Evolutionary conservation across 2,888 invertebrate species (phyloP), one percentile per base, ranked within the genome.

Genomic region (Athalia circularis): DNA sequence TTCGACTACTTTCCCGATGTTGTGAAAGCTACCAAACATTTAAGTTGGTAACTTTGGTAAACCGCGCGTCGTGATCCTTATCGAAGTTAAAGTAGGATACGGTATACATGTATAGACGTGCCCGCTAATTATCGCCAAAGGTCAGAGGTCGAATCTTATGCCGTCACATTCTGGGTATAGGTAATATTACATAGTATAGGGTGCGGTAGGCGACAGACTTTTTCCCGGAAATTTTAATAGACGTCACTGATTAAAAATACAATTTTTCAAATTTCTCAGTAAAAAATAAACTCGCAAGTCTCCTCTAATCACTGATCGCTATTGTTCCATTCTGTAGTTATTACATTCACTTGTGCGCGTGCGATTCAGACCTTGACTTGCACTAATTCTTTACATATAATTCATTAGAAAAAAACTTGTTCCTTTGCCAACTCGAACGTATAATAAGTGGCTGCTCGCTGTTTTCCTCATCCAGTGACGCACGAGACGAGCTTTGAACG

Each of bases 281-380:
- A 68, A 68, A 68, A 29, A 5, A 11, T 9, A 47, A 54, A 68
- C 52, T 67, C 11, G 29, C 29, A 54, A 50, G 68, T 29, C 29
- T 29, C 29, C 29, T 29, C 29, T 29, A 29, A 29, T 29, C 29
- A 29, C 29, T 29, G 29, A 29, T 29, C 29, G 29, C 29, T 29
- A 29, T 29, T 29, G 2, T 29, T 29, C 29, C 2, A 29, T 29
- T 29, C 29, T 29, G 29, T 29, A 29, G 54, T 54, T 29, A 8
- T 29, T 15, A 61, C 29, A 11, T 68, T 54, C 29, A 29, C 50
- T 54, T 6, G 52, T 5, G 57, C 59, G 72, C 72, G 57, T 72
- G 72, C n/a, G 13, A n/a, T 13, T 9, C 72, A n/a, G 13, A 72
- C 57, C 72, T 72, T 72, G 72, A 47, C 72, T 72, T 72, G 70